Evolutionary conservation across 2,888 invertebrate species (phyloP), one percentile per base, ranked within the genome.

Genomic region (Ochropacha duplaris): DNA sequence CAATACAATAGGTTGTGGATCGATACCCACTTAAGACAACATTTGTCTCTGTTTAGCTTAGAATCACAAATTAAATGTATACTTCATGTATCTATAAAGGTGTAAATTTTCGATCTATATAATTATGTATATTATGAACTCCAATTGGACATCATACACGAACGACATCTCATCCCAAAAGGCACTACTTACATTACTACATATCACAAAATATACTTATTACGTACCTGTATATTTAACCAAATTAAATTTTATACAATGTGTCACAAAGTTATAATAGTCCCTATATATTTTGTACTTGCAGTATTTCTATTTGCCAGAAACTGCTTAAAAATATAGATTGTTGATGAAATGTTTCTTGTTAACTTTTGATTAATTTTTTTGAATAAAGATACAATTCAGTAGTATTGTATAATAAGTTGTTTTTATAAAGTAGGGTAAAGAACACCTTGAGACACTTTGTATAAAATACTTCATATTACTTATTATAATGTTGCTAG

Each of bases 191-290:
- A 36, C n/a, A 36, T 36, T 61, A 67, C 62, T 57, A 74, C 75
- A 75, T 75, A 72, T 75, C 75, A 75, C 66, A 57, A 57, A 57
- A 62, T 6, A 59, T 54, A 57, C 58, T 55, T 62, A 59, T 63
- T 61, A 54, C 59, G 74, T 75, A 75, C 75, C 69, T 75, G 72
- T 70, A 65, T 19, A 9, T 6, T n/a, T 44, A 31, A 50, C 50
- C 16, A 14, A 22, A 55, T 55, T 52, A 12, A 24, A 55, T 16
- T 28, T 22, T 54, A 26, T 44, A 51, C 28, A 26, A 24, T 51
- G 28, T 51, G 22, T 52, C 28, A 49, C 44, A 6, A 19, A 19
- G 44, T 36, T 36, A 36, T 36, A 36, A 36, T 36, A n/a, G 9
- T 44, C 44, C 4, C 19, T 44, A 19, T 1, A 44, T 44, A 44